Conservation (phyloP, 2,113 vertebrate genomes). For the Pristiophorus japonicus region DNA sequence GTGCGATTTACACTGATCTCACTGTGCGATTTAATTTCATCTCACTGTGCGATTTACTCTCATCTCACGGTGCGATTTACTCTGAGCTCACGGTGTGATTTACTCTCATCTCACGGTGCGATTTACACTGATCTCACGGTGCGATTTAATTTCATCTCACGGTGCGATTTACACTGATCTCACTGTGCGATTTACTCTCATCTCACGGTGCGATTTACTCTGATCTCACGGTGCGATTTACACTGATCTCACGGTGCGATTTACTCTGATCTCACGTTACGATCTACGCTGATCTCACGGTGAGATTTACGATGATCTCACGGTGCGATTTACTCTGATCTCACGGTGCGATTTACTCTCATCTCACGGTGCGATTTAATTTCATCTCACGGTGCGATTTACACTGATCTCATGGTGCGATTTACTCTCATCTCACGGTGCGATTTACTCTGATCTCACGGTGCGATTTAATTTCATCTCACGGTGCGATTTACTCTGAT, state of each 20-base stretch:
- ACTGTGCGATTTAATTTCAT: neutral
- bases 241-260: neutral
- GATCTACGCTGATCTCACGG: neutral
- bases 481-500: no score
- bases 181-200: no score
- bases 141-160: neutral
- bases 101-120: no score
- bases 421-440: neutral
- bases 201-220: no score
- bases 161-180: neutral
- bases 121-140: neutral
- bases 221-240: no score
- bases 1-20: neutral
- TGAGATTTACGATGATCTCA: neutral
- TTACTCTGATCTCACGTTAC: neutral
- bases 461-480: no score
- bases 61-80: neutral
- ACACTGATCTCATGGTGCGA: neutral
- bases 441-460: neutral
- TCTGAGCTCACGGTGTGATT: neutral
- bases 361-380: neutral
- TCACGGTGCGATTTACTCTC: neutral
- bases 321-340: neutral
- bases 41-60: neutral
- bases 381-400: no score